A percentile compares a stretch with the other conserved stretches of the same genome.
These are phyloP conservation scores for Drosophila cardini DNA, from an alignment of 1,140 invertebrate genomes.

Conservation along the genomic window DNA sequence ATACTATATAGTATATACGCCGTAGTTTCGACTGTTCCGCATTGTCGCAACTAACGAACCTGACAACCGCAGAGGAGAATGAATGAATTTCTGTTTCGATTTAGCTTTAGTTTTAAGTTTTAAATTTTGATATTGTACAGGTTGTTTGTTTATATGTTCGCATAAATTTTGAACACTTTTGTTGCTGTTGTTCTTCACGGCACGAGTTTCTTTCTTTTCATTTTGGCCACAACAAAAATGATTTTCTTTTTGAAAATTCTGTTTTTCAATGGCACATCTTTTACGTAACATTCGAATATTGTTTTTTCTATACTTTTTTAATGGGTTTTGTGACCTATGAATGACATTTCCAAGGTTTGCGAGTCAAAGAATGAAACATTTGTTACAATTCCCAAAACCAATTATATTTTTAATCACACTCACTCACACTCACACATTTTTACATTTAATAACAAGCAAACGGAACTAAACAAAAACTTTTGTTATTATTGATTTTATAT, in stretches of 20 bases:
- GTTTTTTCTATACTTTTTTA: neutral
- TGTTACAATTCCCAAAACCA: constrained; percentile 46
- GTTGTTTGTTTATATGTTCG: constrained; percentile 48
- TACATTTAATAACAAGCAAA: constrained; percentile 27
- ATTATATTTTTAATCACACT: constrained; percentile 20
- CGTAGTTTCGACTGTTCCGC: constrained; percentile 57
- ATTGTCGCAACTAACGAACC: constrained; percentile 65
- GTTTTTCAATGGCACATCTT: constrained; percentile 42
- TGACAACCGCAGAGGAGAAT: constrained; percentile 41
- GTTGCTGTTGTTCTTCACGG: constrained; percentile 38
- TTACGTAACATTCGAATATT: constrained; percentile 57
- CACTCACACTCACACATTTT: constrained; percentile 6
- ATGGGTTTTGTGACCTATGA: constrained; percentile 67
- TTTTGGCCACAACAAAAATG: constrained; percentile 30
- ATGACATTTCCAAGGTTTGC: constrained; percentile 68
- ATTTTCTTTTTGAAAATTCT: constrained; percentile 59
- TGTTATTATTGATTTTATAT: constrained; percentile 48
- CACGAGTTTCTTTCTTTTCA: constrained; percentile 41
- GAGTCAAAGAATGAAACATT: constrained; percentile 22
- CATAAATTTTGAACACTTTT: constrained; percentile 26
- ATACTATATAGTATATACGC: constrained; percentile 29
- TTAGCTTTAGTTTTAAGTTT: neutral
- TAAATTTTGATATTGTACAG: constrained; percentile 55
- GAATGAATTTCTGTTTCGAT: constrained; percentile 52
- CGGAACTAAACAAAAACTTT: constrained; percentile 61